phyloP scores from a whole-genome alignment of 2,113 vertebrate species.

The Chloroceryle aenea region DNA sequence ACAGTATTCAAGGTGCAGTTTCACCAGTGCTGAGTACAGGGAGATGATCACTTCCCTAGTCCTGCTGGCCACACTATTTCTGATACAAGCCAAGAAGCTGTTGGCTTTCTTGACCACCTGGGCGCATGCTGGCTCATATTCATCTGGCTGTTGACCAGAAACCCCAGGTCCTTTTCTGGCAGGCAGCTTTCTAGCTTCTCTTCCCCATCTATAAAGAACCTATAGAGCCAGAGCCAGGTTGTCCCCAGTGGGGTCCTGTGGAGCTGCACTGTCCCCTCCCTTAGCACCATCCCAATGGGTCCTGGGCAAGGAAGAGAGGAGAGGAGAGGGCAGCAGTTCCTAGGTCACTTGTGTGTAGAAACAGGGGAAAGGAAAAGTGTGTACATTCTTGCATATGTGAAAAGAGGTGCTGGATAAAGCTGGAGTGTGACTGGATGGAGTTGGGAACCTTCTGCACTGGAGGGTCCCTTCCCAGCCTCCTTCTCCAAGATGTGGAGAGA shows the following conservation, averaged over 20 bases:
- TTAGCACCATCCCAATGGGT: rapidly evolving
- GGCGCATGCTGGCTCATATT: too few species aligned
- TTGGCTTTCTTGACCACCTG: too few species aligned
- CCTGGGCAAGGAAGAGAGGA: background rate
- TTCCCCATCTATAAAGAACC: too few species aligned
- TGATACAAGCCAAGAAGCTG: too few species aligned
- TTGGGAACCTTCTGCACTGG: background rate
- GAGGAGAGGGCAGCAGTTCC: background rate
- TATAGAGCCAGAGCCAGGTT: rapidly evolving
- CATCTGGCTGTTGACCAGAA: too few species aligned
- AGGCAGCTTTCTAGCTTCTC: too few species aligned
- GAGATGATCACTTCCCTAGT: too few species aligned
- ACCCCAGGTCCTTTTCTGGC: too few species aligned
- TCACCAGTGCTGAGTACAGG: too few species aligned
- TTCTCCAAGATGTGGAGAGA: background rate
- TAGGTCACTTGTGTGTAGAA: background rate
- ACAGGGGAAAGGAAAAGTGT: background rate
- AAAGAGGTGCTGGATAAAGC: background rate
- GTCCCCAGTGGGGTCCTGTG: rapidly evolving
- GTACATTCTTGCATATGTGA: rapidly evolving
- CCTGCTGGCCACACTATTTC: too few species aligned
- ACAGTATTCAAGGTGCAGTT: too few species aligned
- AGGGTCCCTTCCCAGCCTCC: background rate
- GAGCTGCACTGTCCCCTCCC: background rate
- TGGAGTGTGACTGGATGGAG: background rate